These are phyloP conservation scores for Astyanax mexicanus DNA, from an alignment of 2,797 vertebrate species.

Conservation along the genomic window DNA sequence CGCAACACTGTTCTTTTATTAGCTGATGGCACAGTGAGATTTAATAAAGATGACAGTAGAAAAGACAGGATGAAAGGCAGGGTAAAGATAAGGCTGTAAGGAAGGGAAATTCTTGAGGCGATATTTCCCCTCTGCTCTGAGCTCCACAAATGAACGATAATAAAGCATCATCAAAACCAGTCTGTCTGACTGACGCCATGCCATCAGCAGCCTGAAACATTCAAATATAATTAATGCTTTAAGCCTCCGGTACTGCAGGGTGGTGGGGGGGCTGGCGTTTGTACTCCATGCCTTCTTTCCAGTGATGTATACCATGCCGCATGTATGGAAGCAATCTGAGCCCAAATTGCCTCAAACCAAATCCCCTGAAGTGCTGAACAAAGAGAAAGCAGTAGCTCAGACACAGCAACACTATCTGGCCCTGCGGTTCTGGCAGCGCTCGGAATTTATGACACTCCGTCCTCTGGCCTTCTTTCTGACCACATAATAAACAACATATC, in stretches of 20 bases:
- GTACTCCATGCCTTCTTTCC: not conserved
- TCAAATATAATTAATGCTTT: slow-evolving; percentile 24
- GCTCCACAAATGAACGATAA: not conserved
- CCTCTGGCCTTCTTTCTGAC: slow-evolving; percentile 20
- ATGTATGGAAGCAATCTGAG: slow-evolving; percentile 38
- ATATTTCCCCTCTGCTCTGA: not conserved
- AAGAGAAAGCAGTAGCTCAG: slow-evolving; percentile 26
- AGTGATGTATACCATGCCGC: slow-evolving; percentile 1
- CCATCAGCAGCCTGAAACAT: slow-evolving; percentile 2
- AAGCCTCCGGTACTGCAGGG: not conserved
- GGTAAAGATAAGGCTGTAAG: not conserved
- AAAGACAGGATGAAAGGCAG: not conserved
- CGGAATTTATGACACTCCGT: slow-evolving; percentile 37
- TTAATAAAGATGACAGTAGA: not conserved
- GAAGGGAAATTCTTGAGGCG: not conserved
- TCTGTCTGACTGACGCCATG: slow-evolving; percentile 6
- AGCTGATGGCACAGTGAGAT: not conserved
- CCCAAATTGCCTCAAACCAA: slow-evolving; percentile 36
- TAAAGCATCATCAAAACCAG: slow-evolving; percentile 5
- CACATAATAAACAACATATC: not conserved
- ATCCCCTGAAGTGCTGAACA: slow-evolving; percentile 45
- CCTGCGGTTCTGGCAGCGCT: slow-evolving; percentile 19
- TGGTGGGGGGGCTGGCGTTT: not conserved
- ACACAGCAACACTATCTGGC: slow-evolving; percentile 15
- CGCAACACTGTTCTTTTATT: not conserved